A percentile compares a stretch with the other conserved stretches of the same genome.
These are phyloP conservation scores for Notarius lentiginosus DNA, from an alignment of 2,113 vertebrate genomes.

Conservation along the genomic window DNA sequence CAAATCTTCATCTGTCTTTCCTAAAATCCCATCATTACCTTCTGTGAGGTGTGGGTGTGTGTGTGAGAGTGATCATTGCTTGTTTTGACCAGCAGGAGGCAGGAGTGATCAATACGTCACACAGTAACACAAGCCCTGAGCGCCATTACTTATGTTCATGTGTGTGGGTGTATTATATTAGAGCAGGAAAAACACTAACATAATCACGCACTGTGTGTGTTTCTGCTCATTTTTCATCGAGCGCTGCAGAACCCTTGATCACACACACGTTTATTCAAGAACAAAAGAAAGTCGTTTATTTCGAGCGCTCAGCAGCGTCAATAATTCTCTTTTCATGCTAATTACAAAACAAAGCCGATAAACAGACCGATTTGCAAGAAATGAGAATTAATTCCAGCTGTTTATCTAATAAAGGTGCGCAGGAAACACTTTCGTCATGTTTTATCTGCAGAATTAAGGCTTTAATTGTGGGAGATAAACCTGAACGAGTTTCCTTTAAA, in stretches of 20 bases:
- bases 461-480: slow-evolving; percentile 33
- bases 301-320: neutral
- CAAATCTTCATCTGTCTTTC: neutral
- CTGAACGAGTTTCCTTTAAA: slow-evolving; percentile 26
- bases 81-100: slow-evolving; percentile 58
- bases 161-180: neutral
- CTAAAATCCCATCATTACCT: neutral
- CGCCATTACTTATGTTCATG: slow-evolving; percentile 23
- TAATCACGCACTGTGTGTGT: neutral
- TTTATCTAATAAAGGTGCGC: neutral
- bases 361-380: neutral
- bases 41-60: neutral
- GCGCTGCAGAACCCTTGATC: neutral
- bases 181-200: neutral
- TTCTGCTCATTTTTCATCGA: neutral
- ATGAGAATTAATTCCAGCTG: neutral
- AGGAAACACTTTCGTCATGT: neutral
- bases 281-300: neutral
- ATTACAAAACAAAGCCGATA: neutral
- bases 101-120: slow-evolving; percentile 49
- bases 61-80: neutral
- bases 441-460: slow-evolving; percentile 21
- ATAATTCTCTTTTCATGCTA: slow-evolving; percentile 7
- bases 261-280: neutral
- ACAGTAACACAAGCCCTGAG: slow-evolving; percentile 22